A percentile compares a stretch with the other conserved stretches of the same genome.
Conservation (phyloP, 2,888 invertebrate species). For the Cantharis lateralis region DNA sequence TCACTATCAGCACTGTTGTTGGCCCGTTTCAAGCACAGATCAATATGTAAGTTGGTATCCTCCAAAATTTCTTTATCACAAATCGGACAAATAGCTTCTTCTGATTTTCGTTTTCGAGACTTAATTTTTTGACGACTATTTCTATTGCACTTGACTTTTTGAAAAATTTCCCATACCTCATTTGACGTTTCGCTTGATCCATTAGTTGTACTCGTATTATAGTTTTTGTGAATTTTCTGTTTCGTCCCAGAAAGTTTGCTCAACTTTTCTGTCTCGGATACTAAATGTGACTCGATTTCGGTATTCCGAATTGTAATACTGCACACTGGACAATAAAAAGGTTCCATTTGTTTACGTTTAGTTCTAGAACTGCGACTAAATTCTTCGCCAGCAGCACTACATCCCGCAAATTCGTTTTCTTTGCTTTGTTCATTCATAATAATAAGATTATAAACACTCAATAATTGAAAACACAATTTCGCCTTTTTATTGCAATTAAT, state of each 20-base stretch:
- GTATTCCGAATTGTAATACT: constrained; percentile 80
- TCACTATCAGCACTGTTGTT: constrained; percentile 63
- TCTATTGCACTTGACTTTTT: constrained; percentile 74
- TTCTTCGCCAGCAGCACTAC: constrained; percentile 42
- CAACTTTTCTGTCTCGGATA: constrained; percentile 77
- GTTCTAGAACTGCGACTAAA: constrained; percentile 57
- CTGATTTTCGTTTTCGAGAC: constrained; percentile 68
- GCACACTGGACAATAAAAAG: constrained; percentile 87
- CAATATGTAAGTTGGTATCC: constrained; percentile 74
- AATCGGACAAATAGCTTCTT: constrained; percentile 76
- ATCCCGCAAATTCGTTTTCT: constrained; percentile 7
- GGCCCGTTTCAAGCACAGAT: constrained; percentile 67
- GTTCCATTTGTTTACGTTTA: constrained; percentile 67
- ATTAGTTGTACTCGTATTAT: constrained; percentile 57
- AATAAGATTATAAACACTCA: background rate
- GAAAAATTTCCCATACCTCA: constrained; percentile 74
- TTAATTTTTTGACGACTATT: constrained; percentile 69
- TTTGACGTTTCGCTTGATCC: constrained; percentile 57
- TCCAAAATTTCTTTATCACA: constrained; percentile 74
- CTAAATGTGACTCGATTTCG: constrained; percentile 83
- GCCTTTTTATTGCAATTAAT: background rate
- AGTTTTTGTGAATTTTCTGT: constrained; percentile 49
- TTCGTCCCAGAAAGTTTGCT: constrained; percentile 58
- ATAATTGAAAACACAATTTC: background rate
- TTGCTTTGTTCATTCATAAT: constrained; percentile 21